A percentile compares a stretch with the other conserved stretches of the same genome.
phyloP scores from a whole-genome alignment of 2,797 vertebrate species.

The Gambelia wislizenii region DNA sequence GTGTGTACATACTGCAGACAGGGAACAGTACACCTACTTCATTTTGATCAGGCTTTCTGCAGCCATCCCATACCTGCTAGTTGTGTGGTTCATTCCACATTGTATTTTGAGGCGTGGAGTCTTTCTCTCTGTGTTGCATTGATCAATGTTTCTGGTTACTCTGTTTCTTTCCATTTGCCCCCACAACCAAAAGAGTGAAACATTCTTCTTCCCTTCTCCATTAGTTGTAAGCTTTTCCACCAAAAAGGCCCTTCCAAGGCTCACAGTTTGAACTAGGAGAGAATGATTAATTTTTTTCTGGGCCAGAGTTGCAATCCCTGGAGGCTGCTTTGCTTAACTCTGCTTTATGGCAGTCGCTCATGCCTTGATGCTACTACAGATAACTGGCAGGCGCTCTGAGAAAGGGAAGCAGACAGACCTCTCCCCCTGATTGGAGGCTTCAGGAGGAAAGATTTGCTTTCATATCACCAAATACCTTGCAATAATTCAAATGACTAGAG shows the following conservation, averaged over 20 bases:
- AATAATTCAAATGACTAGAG: slow-evolving; percentile 9
- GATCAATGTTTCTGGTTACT: not conserved
- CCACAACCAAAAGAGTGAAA: not conserved
- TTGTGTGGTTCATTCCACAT: not conserved
- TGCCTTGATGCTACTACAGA: not conserved
- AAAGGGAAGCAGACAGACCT: slow-evolving; percentile 8
- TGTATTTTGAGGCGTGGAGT: not conserved
- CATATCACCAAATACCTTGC: not conserved
- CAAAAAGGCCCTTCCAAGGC: not conserved
- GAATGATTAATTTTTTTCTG: slow-evolving; percentile 41
- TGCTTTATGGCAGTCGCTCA: not conserved
- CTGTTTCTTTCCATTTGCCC: not conserved
- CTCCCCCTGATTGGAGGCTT: not conserved
- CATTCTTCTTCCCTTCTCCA: fast-evolving
- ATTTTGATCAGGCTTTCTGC: not conserved
- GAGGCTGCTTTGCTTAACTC: slow-evolving; percentile 2
- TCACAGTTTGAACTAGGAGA: slow-evolving; percentile 20
- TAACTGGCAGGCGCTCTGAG: slow-evolving; percentile 17
- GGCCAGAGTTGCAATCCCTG: not conserved
- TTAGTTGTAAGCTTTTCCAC: not conserved
- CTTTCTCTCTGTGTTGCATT: not conserved
- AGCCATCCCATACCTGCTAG: no score
- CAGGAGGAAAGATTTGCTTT: not conserved
- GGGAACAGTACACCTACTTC: not conserved
- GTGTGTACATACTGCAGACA: not conserved